phyloP scores from a whole-genome alignment of 2,888 invertebrate species.

The Acheta domesticus region DNA sequence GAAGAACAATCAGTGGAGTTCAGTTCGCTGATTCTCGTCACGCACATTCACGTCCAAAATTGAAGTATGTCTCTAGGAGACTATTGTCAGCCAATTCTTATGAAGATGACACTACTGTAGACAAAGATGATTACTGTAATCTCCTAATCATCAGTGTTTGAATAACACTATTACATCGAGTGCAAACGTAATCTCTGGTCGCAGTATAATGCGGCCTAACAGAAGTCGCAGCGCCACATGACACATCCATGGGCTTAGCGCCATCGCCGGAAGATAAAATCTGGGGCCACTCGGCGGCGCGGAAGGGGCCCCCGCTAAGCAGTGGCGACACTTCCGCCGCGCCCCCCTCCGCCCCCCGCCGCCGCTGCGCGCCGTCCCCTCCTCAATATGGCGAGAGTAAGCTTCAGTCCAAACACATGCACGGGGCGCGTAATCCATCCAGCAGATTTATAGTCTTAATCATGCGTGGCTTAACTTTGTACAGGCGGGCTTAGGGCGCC shows the following conservation, averaged over 20 bases:
- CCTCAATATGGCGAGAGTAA: constrained; percentile 19
- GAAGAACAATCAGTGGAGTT: too few relatives aligned
- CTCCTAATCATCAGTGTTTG: too few relatives aligned
- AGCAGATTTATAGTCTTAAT: constrained; percentile 64
- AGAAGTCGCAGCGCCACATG: too few relatives aligned
- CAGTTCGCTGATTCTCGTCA: too few relatives aligned
- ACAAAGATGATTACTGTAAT: too few relatives aligned
- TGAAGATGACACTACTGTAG: too few relatives aligned
- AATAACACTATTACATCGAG: too few relatives aligned
- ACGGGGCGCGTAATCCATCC: constrained; percentile 37
- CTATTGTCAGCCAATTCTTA: too few relatives aligned
- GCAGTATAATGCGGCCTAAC: too few relatives aligned
- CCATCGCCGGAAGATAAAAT: neutral
- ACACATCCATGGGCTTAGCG: neutral
- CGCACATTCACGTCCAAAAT: too few relatives aligned
- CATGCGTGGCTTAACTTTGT: constrained; percentile 58
- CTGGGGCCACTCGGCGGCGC: neutral
- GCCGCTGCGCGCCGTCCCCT: neutral
- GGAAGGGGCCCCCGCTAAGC: neutral
- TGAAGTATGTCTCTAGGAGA: too few relatives aligned
- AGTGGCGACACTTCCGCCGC: neutral
- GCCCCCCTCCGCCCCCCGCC: neutral
- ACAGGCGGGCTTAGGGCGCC: constrained; percentile 46
- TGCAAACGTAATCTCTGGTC: too few relatives aligned
- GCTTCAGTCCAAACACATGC: constrained; percentile 31